Evolutionary conservation across 1,140 invertebrate genomes (phyloP).

Genomic region (Saccostrea cuccullata): DNA sequence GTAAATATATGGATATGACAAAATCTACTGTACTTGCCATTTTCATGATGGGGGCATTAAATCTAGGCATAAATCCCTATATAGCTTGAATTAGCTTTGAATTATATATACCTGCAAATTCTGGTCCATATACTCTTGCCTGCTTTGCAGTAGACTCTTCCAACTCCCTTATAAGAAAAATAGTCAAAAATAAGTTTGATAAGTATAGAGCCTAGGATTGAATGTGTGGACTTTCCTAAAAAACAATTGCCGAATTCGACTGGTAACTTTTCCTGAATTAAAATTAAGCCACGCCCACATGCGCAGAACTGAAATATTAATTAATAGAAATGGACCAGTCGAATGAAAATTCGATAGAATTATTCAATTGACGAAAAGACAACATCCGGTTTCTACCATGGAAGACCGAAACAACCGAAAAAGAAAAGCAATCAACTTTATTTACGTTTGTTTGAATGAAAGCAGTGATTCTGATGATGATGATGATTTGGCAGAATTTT

Average conservation of each 20-base stretch:
- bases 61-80: too few relatives aligned
- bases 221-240: too few relatives aligned
- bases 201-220: too few relatives aligned
- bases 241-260: background rate
- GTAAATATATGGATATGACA: too few relatives aligned
- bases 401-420: background rate
- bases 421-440: background rate
- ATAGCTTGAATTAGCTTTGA: too few relatives aligned
- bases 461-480: constrained; percentile 1
- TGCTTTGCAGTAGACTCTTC: too few relatives aligned
- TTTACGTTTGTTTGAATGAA: background rate
- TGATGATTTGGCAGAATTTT: background rate
- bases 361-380: background rate
- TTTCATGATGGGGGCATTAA: too few relatives aligned
- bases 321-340: background rate
- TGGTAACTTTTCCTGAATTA: constrained; percentile 6
- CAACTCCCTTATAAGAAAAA: too few relatives aligned
- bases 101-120: too few relatives aligned
- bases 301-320: background rate
- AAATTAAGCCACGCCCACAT: background rate
- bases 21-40: too few relatives aligned
- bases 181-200: too few relatives aligned
- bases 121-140: too few relatives aligned
- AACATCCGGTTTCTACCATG: background rate
- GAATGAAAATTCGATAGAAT: background rate